Percentiles rank a stretch among this genome's conserved stretches.
Evolutionary conservation across 2,113 vertebrate species (phyloP).

Genomic region (Halichoeres trimaculatus): DNA sequence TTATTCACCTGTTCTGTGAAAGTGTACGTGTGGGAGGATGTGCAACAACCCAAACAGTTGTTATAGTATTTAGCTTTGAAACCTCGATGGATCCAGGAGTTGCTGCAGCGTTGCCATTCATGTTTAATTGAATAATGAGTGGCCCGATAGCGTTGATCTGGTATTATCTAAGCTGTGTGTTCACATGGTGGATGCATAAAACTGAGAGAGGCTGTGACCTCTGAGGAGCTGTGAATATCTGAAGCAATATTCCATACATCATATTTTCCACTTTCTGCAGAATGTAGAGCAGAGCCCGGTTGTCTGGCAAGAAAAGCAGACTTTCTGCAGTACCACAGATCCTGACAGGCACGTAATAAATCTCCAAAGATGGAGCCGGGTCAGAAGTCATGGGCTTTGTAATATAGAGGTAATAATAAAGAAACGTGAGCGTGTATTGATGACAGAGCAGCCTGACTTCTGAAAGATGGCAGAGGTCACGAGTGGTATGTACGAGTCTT

Average conservation of each 20-base stretch:
- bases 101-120: not conserved
- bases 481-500: slow-evolving; percentile 31
- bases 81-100: slow-evolving; percentile 37
- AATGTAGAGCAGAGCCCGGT: slow-evolving; percentile 43
- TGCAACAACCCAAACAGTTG: slow-evolving; percentile 28
- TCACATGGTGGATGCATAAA: not conserved
- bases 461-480: slow-evolving; percentile 12
- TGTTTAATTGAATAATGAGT: slow-evolving; percentile 35
- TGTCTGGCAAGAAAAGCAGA: slow-evolving; percentile 63
- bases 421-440: slow-evolving; percentile 21
- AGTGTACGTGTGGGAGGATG: slow-evolving; percentile 6
- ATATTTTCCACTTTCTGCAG: slow-evolving; percentile 69
- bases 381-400: slow-evolving; percentile 33
- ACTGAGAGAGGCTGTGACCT: slow-evolving; percentile 29
- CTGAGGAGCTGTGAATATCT: slow-evolving; percentile 50
- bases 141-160: not conserved
- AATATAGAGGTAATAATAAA: slow-evolving; percentile 15
- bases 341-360: slow-evolving; percentile 54
- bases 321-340: slow-evolving; percentile 48
- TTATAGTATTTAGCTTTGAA: slow-evolving; percentile 51
- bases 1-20: slow-evolving; percentile 24
- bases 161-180: slow-evolving; percentile 8
- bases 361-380: slow-evolving; percentile 46
- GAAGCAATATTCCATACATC: slow-evolving; percentile 66
- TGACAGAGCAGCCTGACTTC: slow-evolving; percentile 38